Conservation (phyloP, 2,113 vertebrate genomes). For the Perognathus longimembris region DNA sequence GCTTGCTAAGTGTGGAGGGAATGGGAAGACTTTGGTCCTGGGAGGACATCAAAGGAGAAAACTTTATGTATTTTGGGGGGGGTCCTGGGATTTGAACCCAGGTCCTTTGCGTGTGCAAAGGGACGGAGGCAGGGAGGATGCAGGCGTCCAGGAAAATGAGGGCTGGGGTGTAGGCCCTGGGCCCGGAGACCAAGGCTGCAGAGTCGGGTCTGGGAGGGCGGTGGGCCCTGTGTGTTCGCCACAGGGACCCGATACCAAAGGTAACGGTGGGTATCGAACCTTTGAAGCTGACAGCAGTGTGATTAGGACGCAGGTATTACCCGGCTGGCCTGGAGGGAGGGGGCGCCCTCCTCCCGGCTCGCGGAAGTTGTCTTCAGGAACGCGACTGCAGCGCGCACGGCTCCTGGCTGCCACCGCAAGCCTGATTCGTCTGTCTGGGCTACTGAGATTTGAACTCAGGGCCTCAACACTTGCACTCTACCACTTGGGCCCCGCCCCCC, state of each 20-base stretch:
- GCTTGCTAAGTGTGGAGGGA: background rate
- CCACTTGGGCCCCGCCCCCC: no score
- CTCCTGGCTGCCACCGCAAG: no score
- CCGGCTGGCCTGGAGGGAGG: background rate
- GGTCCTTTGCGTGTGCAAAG: background rate
- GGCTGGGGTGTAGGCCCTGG: background rate
- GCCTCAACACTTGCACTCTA: no score
- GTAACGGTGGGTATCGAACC: background rate
- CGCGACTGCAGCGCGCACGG: no score
- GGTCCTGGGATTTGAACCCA: no score
- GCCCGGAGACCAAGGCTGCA: background rate
- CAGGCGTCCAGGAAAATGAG: background rate
- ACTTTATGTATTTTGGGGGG: no score
- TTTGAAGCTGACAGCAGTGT: background rate
- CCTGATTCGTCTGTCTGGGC: no score
- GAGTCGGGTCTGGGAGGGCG: background rate
- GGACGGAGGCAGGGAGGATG: background rate
- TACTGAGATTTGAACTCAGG: no score
- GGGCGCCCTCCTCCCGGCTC: background rate
- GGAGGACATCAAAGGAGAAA: accelerated
- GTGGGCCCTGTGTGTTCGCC: background rate
- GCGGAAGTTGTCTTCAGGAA: background rate
- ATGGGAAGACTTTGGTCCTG: background rate
- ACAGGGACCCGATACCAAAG: no score
- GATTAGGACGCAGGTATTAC: background rate